These are phyloP conservation scores for Achroia grisella DNA, from an alignment of 1,140 invertebrate species.

Conservation along the genomic window DNA sequence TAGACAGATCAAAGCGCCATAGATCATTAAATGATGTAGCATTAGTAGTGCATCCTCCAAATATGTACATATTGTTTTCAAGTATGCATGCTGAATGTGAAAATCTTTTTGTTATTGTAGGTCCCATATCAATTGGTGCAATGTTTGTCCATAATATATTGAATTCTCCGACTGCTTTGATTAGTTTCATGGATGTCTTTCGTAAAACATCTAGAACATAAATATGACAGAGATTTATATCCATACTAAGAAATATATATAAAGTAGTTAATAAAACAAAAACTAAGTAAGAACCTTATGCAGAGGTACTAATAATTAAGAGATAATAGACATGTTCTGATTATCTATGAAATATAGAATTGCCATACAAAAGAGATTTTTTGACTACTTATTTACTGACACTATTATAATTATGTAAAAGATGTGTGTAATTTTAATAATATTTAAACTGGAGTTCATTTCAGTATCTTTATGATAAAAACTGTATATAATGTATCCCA, in stretches of 20 bases:
- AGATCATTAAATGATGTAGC: slow-evolving; percentile 98
- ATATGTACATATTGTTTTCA: slow-evolving; percentile 93
- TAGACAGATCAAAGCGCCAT: slow-evolving; percentile 93
- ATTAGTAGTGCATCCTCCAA: slow-evolving; percentile 96
- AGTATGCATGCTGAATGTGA: slow-evolving; percentile 92
- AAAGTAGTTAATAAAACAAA: no score
- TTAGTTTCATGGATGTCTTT: slow-evolving; percentile 79
- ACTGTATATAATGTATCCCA: no score
- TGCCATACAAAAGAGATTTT: no score
- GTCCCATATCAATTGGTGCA: slow-evolving; percentile 71
- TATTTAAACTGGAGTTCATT: no score
- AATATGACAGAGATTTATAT: slow-evolving; percentile 1
- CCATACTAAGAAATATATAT: background rate
- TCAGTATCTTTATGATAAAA: no score
- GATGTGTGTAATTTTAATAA: no score
- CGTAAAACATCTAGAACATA: slow-evolving; percentile 81
- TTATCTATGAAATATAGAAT: no score
- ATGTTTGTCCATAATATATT: slow-evolving; percentile 81
- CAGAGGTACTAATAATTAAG: no score
- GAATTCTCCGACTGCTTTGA: slow-evolving; percentile 80
- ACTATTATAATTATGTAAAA: no score
- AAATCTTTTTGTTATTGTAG: slow-evolving; percentile 90
- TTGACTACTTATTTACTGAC: no score
- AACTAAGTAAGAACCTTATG: no score
- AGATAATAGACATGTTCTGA: no score